Evolutionary conservation across 2,797 vertebrate species (phyloP).

Genomic region (Sebastes dallii): DNA sequence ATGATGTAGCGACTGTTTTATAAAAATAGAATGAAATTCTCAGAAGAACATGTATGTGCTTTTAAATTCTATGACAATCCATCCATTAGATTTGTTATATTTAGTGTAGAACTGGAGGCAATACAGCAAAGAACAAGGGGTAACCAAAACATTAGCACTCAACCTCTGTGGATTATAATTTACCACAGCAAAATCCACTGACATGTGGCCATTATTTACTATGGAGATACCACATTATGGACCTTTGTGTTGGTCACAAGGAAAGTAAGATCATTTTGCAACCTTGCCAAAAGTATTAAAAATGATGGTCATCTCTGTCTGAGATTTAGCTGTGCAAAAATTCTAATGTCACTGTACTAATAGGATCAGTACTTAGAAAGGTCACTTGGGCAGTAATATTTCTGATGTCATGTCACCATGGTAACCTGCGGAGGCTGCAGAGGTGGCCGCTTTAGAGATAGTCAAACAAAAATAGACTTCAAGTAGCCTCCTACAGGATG

Average conservation of each 20-base stretch:
- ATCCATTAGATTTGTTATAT: neutral
- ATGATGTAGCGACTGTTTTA: too few relatives aligned
- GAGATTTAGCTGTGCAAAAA: neutral
- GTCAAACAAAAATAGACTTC: neutral
- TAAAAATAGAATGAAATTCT: neutral
- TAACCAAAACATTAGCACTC: neutral
- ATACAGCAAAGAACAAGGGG: neutral
- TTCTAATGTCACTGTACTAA: neutral
- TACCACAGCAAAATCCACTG: neutral
- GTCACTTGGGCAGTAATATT: neutral
- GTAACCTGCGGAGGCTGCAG: neutral
- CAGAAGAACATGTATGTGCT: neutral
- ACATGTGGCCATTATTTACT: neutral
- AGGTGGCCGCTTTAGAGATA: neutral
- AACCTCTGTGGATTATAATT: neutral
- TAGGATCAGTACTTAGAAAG: neutral
- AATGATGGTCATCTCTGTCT: neutral
- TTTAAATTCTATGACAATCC: neutral
- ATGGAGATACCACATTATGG: neutral
- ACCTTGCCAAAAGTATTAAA: neutral
- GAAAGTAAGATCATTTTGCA: neutral
- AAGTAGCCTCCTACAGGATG: neutral
- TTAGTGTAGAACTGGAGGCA: neutral
- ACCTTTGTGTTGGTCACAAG: neutral
- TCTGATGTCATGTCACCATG: neutral